phyloP scores from a whole-genome alignment of 2,113 vertebrate species.

The Typhlomys cinereus region DNA sequence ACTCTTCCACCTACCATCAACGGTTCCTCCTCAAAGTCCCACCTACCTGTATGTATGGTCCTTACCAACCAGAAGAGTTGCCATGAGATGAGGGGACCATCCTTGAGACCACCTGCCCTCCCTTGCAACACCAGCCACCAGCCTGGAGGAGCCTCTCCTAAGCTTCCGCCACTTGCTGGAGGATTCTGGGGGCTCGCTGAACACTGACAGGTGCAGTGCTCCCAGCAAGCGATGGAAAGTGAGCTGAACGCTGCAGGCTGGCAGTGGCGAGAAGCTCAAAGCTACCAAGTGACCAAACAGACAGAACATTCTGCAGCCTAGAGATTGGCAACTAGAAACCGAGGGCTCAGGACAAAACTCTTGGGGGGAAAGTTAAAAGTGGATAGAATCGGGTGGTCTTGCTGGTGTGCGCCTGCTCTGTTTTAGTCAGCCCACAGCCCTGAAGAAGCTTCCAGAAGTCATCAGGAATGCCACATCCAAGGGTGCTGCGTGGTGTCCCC shows the following conservation, averaged over 20 bases:
- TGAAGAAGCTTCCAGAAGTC: not conserved
- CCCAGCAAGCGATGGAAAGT: too few relatives aligned
- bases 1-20: too few relatives aligned
- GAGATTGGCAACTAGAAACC: too few relatives aligned
- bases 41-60: not conserved
- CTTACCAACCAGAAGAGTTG: not conserved
- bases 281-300: not conserved
- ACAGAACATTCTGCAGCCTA: not conserved
- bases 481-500: not conserved
- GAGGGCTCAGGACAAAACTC: not conserved
- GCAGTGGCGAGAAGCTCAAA: not conserved
- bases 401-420: not conserved
- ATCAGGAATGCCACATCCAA: not conserved
- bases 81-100: not conserved
- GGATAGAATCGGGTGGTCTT: not conserved
- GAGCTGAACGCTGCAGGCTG: too few relatives aligned
- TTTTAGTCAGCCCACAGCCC: accelerated
- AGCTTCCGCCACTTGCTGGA: not conserved
- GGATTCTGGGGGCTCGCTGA: not conserved
- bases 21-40: not conserved
- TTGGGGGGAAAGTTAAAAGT: not conserved
- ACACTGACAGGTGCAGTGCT: too few relatives aligned
- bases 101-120: not conserved
- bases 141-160: not conserved
- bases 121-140: not conserved